phyloP scores from a whole-genome alignment of 2,888 invertebrate genomes.

The Eupithecia exiguata region DNA sequence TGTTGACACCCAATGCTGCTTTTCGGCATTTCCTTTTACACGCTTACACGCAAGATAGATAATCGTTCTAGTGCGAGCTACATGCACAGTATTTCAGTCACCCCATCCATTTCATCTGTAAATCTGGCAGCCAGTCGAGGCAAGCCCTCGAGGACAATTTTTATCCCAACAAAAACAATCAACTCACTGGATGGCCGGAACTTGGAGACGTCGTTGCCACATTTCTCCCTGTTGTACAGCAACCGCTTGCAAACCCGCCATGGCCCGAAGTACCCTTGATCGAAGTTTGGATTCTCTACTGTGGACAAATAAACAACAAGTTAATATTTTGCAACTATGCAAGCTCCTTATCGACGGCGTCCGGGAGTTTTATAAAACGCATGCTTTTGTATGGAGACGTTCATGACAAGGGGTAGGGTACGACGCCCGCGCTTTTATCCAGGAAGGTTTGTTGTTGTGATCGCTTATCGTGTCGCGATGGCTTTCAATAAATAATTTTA shows the following conservation, averaged over 20 bases:
- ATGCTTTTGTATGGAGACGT: not conserved
- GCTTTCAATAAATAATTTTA: not conserved
- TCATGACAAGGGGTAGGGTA: not conserved
- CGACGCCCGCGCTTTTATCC: not conserved
- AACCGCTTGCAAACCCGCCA: constrained; percentile 93
- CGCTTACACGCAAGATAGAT: too few relatives aligned
- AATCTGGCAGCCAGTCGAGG: too few relatives aligned
- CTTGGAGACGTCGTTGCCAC: constrained; percentile 90
- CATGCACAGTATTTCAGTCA: too few relatives aligned
- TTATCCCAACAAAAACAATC: not conserved
- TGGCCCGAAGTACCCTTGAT: constrained; percentile 94
- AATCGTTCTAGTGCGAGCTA: too few relatives aligned
- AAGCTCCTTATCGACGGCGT: not conserved
- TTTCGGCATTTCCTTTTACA: too few relatives aligned
- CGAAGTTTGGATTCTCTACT: constrained; percentile 87
- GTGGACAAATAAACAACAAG: constrained; percentile 55
- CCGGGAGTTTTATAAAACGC: not conserved
- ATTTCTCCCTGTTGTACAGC: constrained; percentile 92
- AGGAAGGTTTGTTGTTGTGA: not conserved
- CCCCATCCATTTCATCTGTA: too few relatives aligned
- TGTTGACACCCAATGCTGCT: too few relatives aligned
- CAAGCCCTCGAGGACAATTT: too few relatives aligned
- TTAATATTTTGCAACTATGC: not conserved
- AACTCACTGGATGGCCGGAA: constrained; percentile 91
- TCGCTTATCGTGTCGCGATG: not conserved